Conservation (phyloP, 2,113 vertebrate species). For the Colaptes auratus region DNA sequence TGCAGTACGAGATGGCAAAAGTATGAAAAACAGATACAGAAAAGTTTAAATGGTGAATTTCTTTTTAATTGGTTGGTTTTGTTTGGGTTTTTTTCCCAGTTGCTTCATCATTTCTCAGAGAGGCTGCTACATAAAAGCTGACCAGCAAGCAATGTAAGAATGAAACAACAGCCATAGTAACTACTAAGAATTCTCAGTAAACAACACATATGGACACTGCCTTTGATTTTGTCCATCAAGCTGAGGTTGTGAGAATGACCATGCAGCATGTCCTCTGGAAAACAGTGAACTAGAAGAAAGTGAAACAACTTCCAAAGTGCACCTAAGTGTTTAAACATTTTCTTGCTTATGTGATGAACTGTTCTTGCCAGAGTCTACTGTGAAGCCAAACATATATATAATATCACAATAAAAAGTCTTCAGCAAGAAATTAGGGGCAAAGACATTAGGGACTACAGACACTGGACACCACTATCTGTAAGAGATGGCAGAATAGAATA, state of each 20-base stretch:
- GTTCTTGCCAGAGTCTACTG: background rate
- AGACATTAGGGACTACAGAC: background rate
- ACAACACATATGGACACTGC: background rate
- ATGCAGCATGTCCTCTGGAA: background rate
- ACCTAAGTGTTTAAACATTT: background rate
- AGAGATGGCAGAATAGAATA: background rate
- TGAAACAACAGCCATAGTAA: background rate
- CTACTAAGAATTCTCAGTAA: background rate
- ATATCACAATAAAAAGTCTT: background rate
- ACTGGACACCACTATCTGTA: background rate
- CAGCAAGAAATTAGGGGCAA: background rate
- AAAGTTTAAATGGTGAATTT: background rate
- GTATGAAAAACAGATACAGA: background rate
- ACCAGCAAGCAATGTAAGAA: background rate
- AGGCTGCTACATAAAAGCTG: background rate
- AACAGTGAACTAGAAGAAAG: background rate
- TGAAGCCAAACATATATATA: background rate
- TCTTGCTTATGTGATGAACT: background rate
- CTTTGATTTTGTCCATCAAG: background rate
- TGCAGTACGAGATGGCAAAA: background rate
- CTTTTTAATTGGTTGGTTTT: too few relatives aligned
- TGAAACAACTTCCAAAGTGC: background rate
- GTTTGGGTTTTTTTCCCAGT: background rate
- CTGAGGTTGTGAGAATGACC: background rate
- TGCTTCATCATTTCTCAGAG: background rate